Conservation (phyloP, 64 coral and sea anemone species). For the Montipora foliosa region DNA sequence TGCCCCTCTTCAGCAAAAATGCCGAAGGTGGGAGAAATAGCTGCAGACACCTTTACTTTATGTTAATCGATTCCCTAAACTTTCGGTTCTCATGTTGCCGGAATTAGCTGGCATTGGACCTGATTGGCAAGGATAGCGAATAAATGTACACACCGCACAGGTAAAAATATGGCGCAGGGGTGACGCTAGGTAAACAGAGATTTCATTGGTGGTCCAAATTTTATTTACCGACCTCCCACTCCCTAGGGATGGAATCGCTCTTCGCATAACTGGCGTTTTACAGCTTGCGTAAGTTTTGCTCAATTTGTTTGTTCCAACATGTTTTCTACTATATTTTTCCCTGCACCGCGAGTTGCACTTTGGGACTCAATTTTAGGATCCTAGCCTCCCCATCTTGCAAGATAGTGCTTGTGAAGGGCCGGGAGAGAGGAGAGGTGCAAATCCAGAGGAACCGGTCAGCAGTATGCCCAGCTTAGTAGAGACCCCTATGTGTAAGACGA, state of each 20-base stretch:
- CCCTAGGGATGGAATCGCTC: no score
- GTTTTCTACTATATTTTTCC: no score
- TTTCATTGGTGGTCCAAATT: conserved; percentile 40
- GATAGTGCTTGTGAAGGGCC: no score
- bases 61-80: not conserved
- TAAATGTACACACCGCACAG: not conserved
- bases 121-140: not conserved
- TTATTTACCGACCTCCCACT: not conserved
- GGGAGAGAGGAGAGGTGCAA: no score
- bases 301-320: no score
- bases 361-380: no score
- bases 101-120: not conserved
- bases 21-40: conserved; percentile 75
- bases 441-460: not conserved
- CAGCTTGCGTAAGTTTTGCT: no score
- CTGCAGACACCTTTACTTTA: conserved; percentile 73
- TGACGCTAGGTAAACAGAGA: conserved; percentile 45
- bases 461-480: not conserved
- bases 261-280: no score
- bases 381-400: no score
- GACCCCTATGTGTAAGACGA: no score
- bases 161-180: not conserved
- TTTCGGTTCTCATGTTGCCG: not conserved
- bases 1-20: conserved; percentile 80
- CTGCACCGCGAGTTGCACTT: no score